Percentiles rank a stretch among this genome's conserved stretches.
phyloP scores from a whole-genome alignment of 2,797 vertebrate species.

The Zonotrichia albicollis region DNA sequence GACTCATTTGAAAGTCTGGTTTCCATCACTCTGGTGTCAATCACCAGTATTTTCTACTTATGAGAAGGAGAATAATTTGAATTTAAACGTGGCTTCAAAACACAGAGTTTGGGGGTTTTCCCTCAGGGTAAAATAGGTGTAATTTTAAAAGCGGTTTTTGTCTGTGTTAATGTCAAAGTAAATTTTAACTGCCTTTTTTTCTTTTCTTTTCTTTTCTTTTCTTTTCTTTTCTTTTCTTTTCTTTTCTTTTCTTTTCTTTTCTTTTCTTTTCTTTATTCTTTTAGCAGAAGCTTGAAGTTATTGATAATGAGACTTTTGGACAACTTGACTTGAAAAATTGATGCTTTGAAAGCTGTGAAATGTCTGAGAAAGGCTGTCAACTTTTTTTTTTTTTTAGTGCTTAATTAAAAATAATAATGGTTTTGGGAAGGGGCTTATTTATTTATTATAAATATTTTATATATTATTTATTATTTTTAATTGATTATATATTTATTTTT shows the following conservation, averaged over 20 bases:
- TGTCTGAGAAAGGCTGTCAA: neutral
- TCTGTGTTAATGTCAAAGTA: neutral
- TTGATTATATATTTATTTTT: too few species aligned
- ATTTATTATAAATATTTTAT: neutral
- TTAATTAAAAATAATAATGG: neutral
- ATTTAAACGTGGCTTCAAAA: neutral
- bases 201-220: neutral
- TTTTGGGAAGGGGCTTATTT: neutral
- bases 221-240: neutral
- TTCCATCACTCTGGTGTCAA: neutral
- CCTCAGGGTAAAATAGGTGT: neutral
- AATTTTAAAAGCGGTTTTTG: neutral
- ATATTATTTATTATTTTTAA: too few species aligned
- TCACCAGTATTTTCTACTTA: neutral
- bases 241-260: neutral
- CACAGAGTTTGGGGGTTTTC: accelerated
- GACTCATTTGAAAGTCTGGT: neutral
- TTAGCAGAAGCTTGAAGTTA: neutral
- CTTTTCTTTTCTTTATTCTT: neutral
- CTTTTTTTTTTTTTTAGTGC: neutral
- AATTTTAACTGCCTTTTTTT: neutral
- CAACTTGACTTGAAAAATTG: neutral
- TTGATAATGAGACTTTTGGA: neutral
- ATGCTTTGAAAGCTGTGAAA: neutral
- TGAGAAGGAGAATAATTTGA: neutral